phyloP scores from a whole-genome alignment of 2,113 vertebrate genomes.

The Chloroceryle aenea region DNA sequence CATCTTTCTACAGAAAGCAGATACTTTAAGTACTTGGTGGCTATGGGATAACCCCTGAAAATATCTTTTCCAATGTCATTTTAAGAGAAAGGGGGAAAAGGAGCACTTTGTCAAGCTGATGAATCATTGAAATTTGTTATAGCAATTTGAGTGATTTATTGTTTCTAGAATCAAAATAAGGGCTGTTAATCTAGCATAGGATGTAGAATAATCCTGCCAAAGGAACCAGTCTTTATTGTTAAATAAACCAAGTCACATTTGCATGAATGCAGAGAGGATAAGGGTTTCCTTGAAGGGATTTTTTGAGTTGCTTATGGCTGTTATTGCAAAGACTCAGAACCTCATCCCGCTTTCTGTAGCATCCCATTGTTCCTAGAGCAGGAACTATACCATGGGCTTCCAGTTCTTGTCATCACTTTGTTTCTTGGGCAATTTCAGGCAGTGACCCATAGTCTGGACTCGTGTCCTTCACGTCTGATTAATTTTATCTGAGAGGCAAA shows the following conservation, averaged over 20 bases:
- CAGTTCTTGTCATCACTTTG: not conserved
- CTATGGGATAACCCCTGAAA: not conserved
- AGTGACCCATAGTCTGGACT: not conserved
- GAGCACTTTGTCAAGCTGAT: not conserved
- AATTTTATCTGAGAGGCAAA: constrained; percentile 29
- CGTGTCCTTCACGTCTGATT: constrained; percentile 26
- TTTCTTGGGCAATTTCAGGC: not conserved
- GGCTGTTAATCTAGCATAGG: not conserved
- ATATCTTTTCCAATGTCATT: not conserved
- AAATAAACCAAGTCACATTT: not conserved
- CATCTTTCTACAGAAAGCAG: not conserved
- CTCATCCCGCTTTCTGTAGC: not conserved
- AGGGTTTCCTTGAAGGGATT: not conserved
- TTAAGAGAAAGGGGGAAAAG: not conserved
- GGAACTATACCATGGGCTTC: not conserved
- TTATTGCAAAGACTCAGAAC: not conserved
- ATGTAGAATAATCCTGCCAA: not conserved
- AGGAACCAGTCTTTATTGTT: not conserved
- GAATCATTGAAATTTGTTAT: not conserved
- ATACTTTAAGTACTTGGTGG: not conserved
- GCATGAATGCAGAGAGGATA: not conserved
- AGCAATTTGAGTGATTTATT: not conserved
- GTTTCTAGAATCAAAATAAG: not conserved
- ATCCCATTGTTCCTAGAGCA: not conserved
- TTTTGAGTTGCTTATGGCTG: not conserved